Evolutionary conservation across 2,888 invertebrate genomes (phyloP).

Genomic region (Drosophila ustulata): DNA sequence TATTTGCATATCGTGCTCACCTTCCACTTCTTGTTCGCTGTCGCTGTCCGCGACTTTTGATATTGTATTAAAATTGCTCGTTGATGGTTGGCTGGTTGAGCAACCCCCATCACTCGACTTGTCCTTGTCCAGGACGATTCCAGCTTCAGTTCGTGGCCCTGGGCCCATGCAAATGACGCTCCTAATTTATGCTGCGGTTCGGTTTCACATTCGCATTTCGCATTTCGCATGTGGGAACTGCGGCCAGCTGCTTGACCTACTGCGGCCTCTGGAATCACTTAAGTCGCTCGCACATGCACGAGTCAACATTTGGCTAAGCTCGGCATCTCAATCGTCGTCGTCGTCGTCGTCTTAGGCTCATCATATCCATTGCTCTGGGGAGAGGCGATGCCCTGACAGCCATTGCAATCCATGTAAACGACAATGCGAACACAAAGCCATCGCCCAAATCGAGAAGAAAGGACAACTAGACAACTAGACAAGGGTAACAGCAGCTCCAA

Average conservation of each 20-base stretch:
- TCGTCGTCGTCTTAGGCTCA: conserved; percentile 4
- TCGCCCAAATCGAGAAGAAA: conserved; percentile 19
- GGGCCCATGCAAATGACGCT: conserved; percentile 71
- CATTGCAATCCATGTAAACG: conserved; percentile 31
- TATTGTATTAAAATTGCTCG: conserved; percentile 31
- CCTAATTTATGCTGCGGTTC: conserved; percentile 79
- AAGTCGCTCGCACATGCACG: conserved; percentile 68
- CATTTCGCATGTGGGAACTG: too few species aligned
- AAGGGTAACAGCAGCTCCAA: conserved; percentile 34
- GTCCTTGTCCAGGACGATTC: conserved; percentile 7
- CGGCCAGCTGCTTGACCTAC: conserved; percentile 70
- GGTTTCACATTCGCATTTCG: conserved; percentile 68
- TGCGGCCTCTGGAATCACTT: conserved; percentile 68
- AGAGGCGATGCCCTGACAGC: conserved; percentile 33
- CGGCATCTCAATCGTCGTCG: neutral
- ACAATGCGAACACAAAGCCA: conserved; percentile 27
- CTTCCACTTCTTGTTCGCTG: neutral
- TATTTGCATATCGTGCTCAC: conserved; percentile 1
- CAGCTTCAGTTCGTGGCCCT: conserved; percentile 16
- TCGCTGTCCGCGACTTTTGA: conserved; percentile 23
- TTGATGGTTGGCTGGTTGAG: conserved; percentile 1
- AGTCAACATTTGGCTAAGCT: conserved; percentile 64
- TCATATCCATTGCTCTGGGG: conserved; percentile 65
- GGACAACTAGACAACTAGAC: conserved; percentile 35
- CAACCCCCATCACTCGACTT: conserved; percentile 2